phyloP scores from a whole-genome alignment of 2,797 vertebrate species.

The Tapera naevia region DNA sequence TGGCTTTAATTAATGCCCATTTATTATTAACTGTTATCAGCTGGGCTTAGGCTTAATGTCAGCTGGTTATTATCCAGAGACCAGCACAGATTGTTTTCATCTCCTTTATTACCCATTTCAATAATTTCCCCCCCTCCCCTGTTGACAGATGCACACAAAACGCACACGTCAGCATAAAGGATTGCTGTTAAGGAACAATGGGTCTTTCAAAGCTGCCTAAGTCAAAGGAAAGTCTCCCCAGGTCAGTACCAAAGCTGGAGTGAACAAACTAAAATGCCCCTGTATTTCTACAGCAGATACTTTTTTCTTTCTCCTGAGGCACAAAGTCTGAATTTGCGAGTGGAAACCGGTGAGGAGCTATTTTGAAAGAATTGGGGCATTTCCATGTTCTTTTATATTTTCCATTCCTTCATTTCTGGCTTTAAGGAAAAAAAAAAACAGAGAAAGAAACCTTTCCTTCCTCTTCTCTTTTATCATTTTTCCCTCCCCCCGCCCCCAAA shows the following conservation, averaged over 20 bases:
- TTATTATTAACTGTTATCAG: slow-evolving; percentile 48
- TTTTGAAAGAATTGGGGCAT: slow-evolving; percentile 44
- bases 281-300: not conserved
- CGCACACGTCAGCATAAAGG: not conserved
- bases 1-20: slow-evolving; percentile 60
- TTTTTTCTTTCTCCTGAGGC: not conserved
- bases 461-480: not conserved
- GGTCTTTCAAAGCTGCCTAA: not conserved
- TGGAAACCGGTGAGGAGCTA: not conserved
- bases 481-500: not conserved
- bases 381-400: not conserved
- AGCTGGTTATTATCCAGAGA: slow-evolving; percentile 23
- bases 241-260: not conserved
- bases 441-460: slow-evolving; percentile 3
- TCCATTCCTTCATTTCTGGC: not conserved
- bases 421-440: not conserved
- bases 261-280: not conserved
- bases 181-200: not conserved
- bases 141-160: slow-evolving; percentile 23
- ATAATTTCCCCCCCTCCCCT: not conserved
- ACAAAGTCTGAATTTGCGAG: not conserved
- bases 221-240: not conserved
- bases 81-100: slow-evolving; percentile 7
- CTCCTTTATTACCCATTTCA: slow-evolving; percentile 22
- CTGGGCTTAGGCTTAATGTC: slow-evolving; percentile 3